Base-by-base conservation (phyloP, 2,888 invertebrate species). In the Norana najaformis region DNA sequence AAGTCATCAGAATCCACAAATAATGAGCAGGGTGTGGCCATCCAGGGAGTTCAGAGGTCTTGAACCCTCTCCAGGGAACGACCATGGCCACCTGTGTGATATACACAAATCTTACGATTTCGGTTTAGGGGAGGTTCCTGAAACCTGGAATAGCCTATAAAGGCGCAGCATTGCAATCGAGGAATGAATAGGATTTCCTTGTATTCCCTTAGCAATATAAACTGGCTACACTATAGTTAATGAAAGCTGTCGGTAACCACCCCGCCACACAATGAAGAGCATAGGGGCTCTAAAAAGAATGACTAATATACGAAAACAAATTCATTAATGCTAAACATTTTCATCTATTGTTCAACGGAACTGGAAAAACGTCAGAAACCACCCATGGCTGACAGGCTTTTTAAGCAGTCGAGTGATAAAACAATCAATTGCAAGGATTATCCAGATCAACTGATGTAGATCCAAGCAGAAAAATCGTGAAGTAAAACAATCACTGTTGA, bases 401-500 rank as follows among this genome's bases (percentile, higher is more conserved):
- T n/a, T 69, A 69, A n/a, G 69, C 69, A 69, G n/a, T 69, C 69
- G 69, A 69, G 30, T 69, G 69, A 69, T 69, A 69, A 69, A 69
- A 69, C 69, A 69, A 69, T 69, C n/a, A 69, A n/a, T 69, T 69
- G 69, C n/a, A n/a, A 69, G 69, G 6, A 69, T 69, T 69, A 69
- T n/a, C n/a, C 69, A 30, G 30, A 69, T 69, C 69, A 69, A 69
- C 30, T 69, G 69, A 69, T 8, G n/a, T n/a, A n/a, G 69, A 1
- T 30, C 69, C 30, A 69, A 69, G n/a, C n/a, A 69, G 69, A 69
- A n/a, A 69, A 69, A 30, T n/a, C 0, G n/a, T 69, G 30, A 69
- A n/a, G n/a, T n/a, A 69, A n/a, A 69, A 69, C 69, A 69, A 69
- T 16, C 30, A 69, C 69, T 69, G 69, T n/a, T 69, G 69, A 69